Evolutionary conservation across 2,113 vertebrate species (phyloP), one percentile per base, ranked within the genome.

Genomic region (Uropsilus gracilis): DNA sequence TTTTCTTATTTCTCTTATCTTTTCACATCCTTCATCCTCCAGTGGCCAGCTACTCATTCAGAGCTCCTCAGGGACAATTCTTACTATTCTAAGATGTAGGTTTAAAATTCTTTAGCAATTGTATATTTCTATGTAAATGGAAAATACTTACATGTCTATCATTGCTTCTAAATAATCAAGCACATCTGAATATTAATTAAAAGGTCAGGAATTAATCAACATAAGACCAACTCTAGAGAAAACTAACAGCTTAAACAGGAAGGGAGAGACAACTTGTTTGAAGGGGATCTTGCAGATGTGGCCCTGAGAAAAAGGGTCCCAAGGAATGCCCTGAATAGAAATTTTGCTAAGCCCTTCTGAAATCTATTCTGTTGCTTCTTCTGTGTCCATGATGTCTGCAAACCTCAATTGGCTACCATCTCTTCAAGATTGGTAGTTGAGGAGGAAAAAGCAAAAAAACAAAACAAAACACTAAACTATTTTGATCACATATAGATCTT

Each of bases 81-180:
- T 63, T 10, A 48, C 1, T 12, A 82, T 81, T 77, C 46, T 55
- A 69, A 68, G 53, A 57, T 37, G 64, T 76, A 48, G 48, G 71
- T 7, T 44, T 57, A 73, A 80, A 69, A 80, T 80, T 92, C 57
- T 89, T 92, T 75, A 46, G 20, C 39, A 73, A 80, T 16, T 66
- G 5, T 77, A 87, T 86, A 86, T 69, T 72, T 61, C 85, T 63
- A 77, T 22, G 26, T 57, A 84, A 61, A 89, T 72, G n/a, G 90
- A 90, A 68, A 91, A 89, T 32, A 59, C 59, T 66, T 63, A 53
- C 20, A 44, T 32, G 34, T 83, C 59, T 17, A 69, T 48, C 7
- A 8, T 61, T 32, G 73, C 34, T 61, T 48, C 68, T 90, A 93
- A 82, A 81, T 37, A 89, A 26, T 2, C 77, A 26, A 90, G 68